phyloP scores from a whole-genome alignment of 2,113 vertebrate genomes.

The Xiphophorus couchianus region DNA sequence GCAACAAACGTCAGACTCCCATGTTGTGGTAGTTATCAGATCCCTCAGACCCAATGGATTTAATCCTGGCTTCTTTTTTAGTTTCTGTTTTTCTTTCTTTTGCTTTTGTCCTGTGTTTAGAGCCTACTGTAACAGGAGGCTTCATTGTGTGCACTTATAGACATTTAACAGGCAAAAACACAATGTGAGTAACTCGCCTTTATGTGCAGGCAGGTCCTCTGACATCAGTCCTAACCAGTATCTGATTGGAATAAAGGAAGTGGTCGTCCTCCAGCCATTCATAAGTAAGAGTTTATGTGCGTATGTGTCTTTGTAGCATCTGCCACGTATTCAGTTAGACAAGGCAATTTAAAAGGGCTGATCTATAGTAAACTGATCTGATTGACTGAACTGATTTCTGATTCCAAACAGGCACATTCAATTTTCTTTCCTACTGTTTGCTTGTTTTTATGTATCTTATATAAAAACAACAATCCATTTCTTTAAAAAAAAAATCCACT shows the following conservation, averaged over 20 bases:
- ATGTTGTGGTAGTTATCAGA: slow-evolving; percentile 28
- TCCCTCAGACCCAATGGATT: slow-evolving; percentile 7
- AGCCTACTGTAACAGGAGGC: slow-evolving; percentile 27
- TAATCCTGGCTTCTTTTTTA: slow-evolving; percentile 11
- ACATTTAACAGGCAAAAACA: slow-evolving; percentile 5
- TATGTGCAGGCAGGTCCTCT: slow-evolving; percentile 60
- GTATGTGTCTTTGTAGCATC: slow-evolving; percentile 10
- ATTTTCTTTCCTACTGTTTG: neutral
- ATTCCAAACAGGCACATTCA: neutral
- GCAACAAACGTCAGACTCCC: slow-evolving; percentile 32
- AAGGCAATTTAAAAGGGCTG: too few relatives aligned
- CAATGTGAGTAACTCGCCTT: slow-evolving; percentile 48
- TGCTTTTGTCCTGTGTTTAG: neutral
- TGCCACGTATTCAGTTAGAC: neutral
- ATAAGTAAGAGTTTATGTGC: slow-evolving; percentile 33
- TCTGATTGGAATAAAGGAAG: slow-evolving; percentile 29
- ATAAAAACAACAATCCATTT: neutral
- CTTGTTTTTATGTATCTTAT: neutral
- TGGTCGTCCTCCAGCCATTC: slow-evolving; percentile 35
- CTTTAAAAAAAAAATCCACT: too few relatives aligned
- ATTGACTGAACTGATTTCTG: too few relatives aligned
- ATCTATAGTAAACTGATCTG: neutral
- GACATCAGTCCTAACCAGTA: slow-evolving; percentile 59
- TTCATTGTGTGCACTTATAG: neutral
- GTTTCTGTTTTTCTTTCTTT: slow-evolving; percentile 10